Percentiles rank a stretch among this genome's conserved stretches.
Evolutionary conservation across 2,888 invertebrate genomes (phyloP).

Genomic region (Cephalotes varians): DNA sequence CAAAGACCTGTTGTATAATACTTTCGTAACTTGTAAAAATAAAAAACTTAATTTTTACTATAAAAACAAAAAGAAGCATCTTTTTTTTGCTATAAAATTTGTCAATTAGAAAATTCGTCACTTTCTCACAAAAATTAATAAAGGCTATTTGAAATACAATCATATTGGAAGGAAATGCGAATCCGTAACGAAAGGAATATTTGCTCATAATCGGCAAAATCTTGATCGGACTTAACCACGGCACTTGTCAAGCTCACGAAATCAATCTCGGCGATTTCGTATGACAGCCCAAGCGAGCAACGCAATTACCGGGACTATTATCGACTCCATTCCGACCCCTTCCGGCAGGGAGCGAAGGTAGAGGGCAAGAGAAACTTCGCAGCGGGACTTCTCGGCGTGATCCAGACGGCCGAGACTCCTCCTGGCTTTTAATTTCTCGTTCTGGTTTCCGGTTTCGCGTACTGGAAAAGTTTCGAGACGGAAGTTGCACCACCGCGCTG

Average conservation of each 20-base stretch:
- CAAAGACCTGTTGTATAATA: neutral
- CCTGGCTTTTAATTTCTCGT: constrained; percentile 66
- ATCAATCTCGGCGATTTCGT: constrained; percentile 50
- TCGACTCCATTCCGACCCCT: constrained; percentile 55
- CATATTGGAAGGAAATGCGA: neutral
- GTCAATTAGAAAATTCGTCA: neutral
- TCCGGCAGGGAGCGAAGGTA: constrained; percentile 45
- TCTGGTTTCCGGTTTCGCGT: constrained; percentile 67
- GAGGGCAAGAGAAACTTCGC: constrained; percentile 45
- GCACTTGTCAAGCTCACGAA: constrained; percentile 33
- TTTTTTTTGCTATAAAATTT: neutral
- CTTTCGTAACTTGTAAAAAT: neutral
- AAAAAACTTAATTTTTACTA: neutral
- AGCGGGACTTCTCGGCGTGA: constrained; percentile 52
- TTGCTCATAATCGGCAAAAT: constrained; percentile 16
- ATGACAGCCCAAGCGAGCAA: constrained; percentile 50
- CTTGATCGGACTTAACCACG: constrained; percentile 28
- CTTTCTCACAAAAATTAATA: neutral
- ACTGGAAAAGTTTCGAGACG: constrained; percentile 57
- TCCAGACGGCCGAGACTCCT: constrained; percentile 22
- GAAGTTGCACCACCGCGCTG: constrained; percentile 60
- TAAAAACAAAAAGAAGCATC: neutral
- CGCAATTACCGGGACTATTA: constrained; percentile 61
- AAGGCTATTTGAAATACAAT: neutral
- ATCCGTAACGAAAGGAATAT: neutral